phyloP scores from a whole-genome alignment of 2,113 vertebrate species.

The Odobenus rosmarus region DNA sequence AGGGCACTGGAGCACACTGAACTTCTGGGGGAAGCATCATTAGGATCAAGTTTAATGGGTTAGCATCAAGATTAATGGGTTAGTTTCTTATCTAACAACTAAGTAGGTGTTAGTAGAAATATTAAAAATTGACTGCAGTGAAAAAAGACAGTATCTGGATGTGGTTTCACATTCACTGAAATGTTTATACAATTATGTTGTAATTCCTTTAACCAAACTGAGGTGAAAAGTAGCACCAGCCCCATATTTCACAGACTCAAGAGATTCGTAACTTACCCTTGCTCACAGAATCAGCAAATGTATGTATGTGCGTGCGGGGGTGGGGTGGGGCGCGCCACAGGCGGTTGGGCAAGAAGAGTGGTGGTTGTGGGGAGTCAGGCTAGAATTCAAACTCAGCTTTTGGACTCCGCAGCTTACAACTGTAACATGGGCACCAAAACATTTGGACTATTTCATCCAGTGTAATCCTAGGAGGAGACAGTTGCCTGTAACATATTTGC shows the following conservation, averaged over 20 bases:
- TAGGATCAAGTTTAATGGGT: neutral
- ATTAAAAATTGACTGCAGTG: neutral
- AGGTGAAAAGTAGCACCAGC: neutral
- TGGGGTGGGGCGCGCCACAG: too few species aligned
- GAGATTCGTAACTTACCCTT: neutral
- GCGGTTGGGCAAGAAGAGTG: neutral
- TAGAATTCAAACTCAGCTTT: neutral
- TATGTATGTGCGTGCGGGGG: neutral
- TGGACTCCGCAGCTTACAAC: neutral
- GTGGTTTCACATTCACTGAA: neutral
- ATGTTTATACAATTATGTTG: neutral
- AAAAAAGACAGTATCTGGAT: neutral
- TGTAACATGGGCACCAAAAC: neutral
- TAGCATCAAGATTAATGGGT: neutral
- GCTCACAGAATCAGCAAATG: neutral
- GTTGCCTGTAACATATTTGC: neutral
- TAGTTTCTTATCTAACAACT: neutral
- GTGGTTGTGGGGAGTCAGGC: neutral
- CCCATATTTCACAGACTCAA: neutral
- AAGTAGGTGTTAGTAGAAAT: neutral
- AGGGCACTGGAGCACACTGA: neutral
- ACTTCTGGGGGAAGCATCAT: neutral
- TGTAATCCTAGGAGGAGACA: neutral
- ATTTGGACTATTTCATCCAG: neutral
- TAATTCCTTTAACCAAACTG: neutral